Evolutionary conservation across 2,888 invertebrate species (phyloP).

Genomic region (Calliopum simillimum): DNA sequence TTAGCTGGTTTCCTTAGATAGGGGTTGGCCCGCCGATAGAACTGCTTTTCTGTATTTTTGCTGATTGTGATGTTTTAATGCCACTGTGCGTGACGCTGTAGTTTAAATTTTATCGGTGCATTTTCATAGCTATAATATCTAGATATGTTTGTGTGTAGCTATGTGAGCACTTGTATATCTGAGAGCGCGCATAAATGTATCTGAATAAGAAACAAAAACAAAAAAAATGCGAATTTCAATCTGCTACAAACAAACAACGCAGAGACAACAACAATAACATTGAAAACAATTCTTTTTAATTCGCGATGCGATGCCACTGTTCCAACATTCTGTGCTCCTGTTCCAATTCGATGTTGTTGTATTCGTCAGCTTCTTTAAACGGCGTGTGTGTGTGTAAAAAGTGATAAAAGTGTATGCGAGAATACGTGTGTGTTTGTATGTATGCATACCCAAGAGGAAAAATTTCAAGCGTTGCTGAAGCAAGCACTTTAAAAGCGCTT

Average conservation of each 20-base stretch:
- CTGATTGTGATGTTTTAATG: not conserved
- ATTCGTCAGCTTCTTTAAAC: not conserved
- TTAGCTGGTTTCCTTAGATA: no score
- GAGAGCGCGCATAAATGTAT: not conserved
- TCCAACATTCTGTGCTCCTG: conserved; percentile 8
- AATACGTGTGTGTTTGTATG: no score
- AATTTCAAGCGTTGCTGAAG: no score
- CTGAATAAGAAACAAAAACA: not conserved
- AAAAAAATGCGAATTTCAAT: conserved; percentile 19
- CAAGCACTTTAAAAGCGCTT: no score
- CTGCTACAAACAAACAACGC: conserved; percentile 9
- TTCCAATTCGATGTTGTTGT: conserved; percentile 11
- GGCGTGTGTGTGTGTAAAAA: not conserved
- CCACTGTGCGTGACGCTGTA: not conserved
- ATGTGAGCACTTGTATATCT: no score
- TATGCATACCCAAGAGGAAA: no score
- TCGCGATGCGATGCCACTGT: not conserved
- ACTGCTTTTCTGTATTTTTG: no score
- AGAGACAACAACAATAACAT: conserved; percentile 7
- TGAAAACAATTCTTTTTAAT: not conserved
- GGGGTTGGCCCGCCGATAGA: no score
- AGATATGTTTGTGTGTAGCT: no score
- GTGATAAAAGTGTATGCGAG: not conserved
- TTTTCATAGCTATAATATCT: no score
- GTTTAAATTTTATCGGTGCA: no score